Conservation (phyloP, 2,797 vertebrate species). For the Enteromius viviparus region DNA sequence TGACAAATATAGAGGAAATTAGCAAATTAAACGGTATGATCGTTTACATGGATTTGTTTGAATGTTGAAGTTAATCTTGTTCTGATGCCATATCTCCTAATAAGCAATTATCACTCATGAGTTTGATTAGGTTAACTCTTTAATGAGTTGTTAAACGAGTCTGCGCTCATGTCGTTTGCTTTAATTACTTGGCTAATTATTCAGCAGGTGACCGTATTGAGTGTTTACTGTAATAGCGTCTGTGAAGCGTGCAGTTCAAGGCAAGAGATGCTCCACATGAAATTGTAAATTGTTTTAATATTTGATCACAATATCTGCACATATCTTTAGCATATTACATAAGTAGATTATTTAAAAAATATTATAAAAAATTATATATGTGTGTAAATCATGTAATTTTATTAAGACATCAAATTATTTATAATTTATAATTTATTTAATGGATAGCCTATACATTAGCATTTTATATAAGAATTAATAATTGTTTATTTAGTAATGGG, state of each 20-base stretch:
- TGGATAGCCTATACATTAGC: too few species aligned
- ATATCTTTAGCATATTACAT: not conserved
- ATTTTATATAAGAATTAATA: too few species aligned
- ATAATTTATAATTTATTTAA: too few species aligned
- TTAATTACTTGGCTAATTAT: conserved; percentile 47
- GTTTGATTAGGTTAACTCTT: conserved; percentile 43
- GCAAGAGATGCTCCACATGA: not conserved
- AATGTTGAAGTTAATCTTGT: conserved; percentile 23
- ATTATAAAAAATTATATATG: not conserved
- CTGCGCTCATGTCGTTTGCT: conserved; percentile 39
- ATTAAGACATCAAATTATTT: too few species aligned
- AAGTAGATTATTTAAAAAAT: not conserved
- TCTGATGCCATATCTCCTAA: conserved; percentile 11
- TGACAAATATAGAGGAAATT: not conserved
- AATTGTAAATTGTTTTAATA: not conserved
- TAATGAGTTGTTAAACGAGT: conserved; percentile 50
- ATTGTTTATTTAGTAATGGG: too few species aligned
- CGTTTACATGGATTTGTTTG: not conserved
- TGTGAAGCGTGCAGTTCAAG: not conserved
- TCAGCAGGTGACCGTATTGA: not conserved
- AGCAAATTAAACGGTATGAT: not conserved
- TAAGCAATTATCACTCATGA: conserved; percentile 32
- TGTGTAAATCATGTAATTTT: too few species aligned
- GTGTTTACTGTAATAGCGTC: conserved; percentile 16
- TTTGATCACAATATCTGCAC: not conserved